Evolutionary conservation across 2,888 invertebrate genomes (phyloP).

Genomic region (Apodemia zela): DNA sequence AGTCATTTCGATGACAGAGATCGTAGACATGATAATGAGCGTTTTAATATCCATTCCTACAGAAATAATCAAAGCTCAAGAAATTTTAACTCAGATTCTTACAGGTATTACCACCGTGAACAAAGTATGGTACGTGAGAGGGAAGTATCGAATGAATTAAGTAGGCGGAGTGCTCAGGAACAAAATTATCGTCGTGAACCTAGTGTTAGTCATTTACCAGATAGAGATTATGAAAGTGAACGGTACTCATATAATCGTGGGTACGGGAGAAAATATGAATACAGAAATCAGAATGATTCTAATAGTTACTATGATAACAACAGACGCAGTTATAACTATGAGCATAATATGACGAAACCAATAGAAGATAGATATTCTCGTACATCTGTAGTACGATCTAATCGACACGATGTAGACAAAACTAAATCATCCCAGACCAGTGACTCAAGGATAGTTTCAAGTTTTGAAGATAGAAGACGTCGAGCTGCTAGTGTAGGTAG

Average conservation of each 20-base stretch:
- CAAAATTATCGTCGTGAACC: conserved; percentile 35
- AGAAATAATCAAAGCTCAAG: conserved; percentile 32
- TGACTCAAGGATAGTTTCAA: neutral
- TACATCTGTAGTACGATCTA: neutral
- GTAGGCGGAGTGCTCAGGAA: conserved; percentile 38
- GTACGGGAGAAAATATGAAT: conserved; percentile 25
- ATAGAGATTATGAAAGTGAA: conserved; percentile 37
- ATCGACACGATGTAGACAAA: neutral
- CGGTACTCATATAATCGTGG: conserved; percentile 32
- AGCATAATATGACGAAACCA: neutral
- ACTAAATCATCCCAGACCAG: neutral
- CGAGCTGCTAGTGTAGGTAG: conserved; percentile 11
- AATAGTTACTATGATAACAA: conserved; percentile 39
- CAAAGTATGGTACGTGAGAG: conserved; percentile 41
- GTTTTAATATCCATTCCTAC: conserved; percentile 33
- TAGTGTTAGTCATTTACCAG: conserved; percentile 33
- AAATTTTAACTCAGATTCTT: conserved; percentile 36
- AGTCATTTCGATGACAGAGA: conserved; percentile 43
- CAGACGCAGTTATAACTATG: conserved; percentile 11
- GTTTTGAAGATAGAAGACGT: conserved; percentile 20
- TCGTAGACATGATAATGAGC: conserved; percentile 44
- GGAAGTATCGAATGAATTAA: conserved; percentile 34
- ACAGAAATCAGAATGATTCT: conserved; percentile 31
- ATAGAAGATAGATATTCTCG: neutral
- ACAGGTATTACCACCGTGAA: conserved; percentile 42